A percentile compares a stretch with the other conserved stretches of the same genome.
These are phyloP conservation scores for Cyrtorhinus lividipennis DNA, from an alignment of 1,140 invertebrate genomes.

Conservation along the genomic window DNA sequence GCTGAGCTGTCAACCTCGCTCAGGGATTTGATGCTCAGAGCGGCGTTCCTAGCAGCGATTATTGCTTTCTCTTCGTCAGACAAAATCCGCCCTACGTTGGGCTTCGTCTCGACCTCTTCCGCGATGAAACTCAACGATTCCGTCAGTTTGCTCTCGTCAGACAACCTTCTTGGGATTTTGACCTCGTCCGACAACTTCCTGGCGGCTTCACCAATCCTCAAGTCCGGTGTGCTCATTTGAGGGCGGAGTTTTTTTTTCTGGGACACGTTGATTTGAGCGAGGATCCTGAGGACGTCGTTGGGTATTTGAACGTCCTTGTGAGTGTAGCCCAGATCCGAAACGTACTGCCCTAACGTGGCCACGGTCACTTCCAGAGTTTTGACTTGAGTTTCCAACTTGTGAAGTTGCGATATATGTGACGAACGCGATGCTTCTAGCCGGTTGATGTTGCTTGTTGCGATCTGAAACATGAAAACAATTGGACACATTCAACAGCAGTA, in stretches of 20 bases:
- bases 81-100: conserved; percentile 10
- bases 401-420: conserved; percentile 39
- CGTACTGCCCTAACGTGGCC: conserved; percentile 41
- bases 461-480: too few relatives aligned
- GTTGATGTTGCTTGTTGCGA: conserved; percentile 43
- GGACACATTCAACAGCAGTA: too few relatives aligned
- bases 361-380: conserved; percentile 48
- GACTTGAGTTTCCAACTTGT: conserved; percentile 45
- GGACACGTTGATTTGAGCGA: conserved; percentile 37
- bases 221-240: conserved; percentile 34
- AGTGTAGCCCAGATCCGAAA: conserved; percentile 41
- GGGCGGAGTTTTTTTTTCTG: conserved; percentile 31
- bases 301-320: conserved; percentile 45
- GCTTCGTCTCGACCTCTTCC: background rate
- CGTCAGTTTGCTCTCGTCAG: background rate
- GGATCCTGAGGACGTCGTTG: conserved; percentile 45
- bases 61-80: conserved; percentile 13
- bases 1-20: too few relatives aligned
- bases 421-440: conserved; percentile 42
- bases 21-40: background rate
- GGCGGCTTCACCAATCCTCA: conserved; percentile 35
- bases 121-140: background rate
- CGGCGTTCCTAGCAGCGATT: background rate
- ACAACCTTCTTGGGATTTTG: background rate
- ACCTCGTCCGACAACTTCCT: background rate